Percentiles rank a stretch among this genome's conserved stretches.
Evolutionary conservation across 2,113 vertebrate species (phyloP).

Genomic region (Toxotes chatareus): DNA sequence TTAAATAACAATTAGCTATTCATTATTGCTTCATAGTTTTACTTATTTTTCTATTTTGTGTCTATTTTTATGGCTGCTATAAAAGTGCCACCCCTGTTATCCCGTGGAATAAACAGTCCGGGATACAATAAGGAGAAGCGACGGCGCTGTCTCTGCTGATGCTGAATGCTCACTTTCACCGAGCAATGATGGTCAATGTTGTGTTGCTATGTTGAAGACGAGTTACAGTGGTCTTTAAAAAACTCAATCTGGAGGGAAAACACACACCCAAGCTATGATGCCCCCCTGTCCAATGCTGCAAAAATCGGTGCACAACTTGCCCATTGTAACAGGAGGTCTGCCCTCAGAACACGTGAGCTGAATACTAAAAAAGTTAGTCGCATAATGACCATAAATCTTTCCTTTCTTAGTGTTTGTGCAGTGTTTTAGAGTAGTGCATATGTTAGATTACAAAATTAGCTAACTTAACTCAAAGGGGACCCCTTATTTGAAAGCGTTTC

Average conservation of each 20-base stretch:
- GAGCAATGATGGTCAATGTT: constrained; percentile 36
- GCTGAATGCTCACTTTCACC: constrained; percentile 76
- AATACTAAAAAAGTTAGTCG: constrained; percentile 48
- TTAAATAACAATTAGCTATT: fast-evolving
- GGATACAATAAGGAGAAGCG: constrained; percentile 78
- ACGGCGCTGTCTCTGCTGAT: constrained; percentile 76
- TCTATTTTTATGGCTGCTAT: not conserved
- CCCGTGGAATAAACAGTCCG: constrained; percentile 60
- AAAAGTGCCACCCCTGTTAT: constrained; percentile 29
- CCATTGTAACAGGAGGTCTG: not conserved
- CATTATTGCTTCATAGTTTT: fast-evolving
- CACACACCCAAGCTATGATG: not conserved
- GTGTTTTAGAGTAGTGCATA: not conserved
- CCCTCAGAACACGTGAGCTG: constrained; percentile 28
- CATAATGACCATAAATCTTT: constrained; percentile 27
- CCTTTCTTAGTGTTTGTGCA: not conserved
- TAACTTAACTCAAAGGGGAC: constrained; percentile 2
- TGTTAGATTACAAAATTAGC: not conserved
- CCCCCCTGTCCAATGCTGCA: not conserved
- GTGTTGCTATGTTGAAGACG: constrained; percentile 31
- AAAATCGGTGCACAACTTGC: not conserved
- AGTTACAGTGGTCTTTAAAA: not conserved
- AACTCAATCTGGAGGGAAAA: not conserved
- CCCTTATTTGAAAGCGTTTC: constrained; percentile 11
- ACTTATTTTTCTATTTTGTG: fast-evolving